phyloP scores from a whole-genome alignment of 1,140 invertebrate genomes.

The Oryctes rhinoceros region DNA sequence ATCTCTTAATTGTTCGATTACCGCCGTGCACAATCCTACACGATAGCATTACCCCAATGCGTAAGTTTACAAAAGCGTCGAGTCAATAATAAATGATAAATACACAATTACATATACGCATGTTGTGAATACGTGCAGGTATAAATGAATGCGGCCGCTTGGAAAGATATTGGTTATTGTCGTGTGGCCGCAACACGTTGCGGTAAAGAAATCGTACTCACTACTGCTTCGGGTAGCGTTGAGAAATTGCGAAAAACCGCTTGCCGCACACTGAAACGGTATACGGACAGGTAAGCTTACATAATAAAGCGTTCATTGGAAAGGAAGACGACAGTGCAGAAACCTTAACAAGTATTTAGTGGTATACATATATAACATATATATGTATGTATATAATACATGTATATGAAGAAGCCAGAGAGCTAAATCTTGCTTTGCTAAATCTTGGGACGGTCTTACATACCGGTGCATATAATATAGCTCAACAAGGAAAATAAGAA shows the following conservation, averaged over 20 bases:
- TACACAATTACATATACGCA: slow-evolving; percentile 7
- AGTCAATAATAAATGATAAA: slow-evolving; percentile 26
- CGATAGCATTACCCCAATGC: not conserved
- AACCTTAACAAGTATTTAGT: slow-evolving; percentile 36
- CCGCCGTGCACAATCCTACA: too few relatives aligned
- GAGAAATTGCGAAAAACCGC: slow-evolving; percentile 30
- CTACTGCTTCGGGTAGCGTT: not conserved
- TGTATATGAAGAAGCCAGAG: slow-evolving; percentile 25
- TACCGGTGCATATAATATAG: not conserved
- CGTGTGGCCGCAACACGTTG: not conserved
- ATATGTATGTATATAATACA: not conserved
- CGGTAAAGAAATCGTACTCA: not conserved
- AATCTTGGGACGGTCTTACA: not conserved
- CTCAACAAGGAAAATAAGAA: slow-evolving; percentile 5
- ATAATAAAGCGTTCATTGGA: slow-evolving; percentile 28
- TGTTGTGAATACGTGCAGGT: not conserved
- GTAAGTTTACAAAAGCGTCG: not conserved
- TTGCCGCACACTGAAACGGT: slow-evolving; percentile 23
- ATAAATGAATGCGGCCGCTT: not conserved
- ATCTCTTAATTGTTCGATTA: too few relatives aligned
- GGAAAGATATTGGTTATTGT: slow-evolving; percentile 26
- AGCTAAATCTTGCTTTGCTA: slow-evolving; percentile 1
- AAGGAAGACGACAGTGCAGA: slow-evolving; percentile 25
- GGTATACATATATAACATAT: slow-evolving; percentile 5
- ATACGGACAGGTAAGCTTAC: slow-evolving; percentile 20